Percentiles rank a stretch among this genome's conserved stretches.
Conservation (phyloP, 2,888 invertebrate genomes). For the Polyommatus iphigenia region DNA sequence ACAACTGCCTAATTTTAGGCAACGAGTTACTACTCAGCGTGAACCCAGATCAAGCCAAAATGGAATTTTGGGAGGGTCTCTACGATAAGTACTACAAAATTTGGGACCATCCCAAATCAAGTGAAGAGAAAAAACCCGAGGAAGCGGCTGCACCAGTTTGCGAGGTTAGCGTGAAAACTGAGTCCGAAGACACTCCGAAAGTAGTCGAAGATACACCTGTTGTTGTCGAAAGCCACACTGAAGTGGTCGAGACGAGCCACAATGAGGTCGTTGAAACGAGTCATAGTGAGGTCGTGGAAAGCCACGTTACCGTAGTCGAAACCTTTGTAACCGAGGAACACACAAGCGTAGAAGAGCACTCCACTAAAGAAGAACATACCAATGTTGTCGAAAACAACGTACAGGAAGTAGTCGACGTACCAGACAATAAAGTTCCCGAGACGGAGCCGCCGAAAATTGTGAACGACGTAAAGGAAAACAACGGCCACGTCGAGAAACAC, state of each 20-base stretch:
- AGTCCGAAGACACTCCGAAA: conserved; percentile 18
- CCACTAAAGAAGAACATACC: not conserved
- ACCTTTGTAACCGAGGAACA: not conserved
- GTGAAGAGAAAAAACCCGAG: conserved; percentile 31
- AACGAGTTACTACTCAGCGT: conserved; percentile 58
- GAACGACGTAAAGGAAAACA: conserved; percentile 32
- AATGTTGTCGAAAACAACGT: conserved; percentile 12
- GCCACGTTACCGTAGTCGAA: conserved; percentile 20
- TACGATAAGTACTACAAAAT: conserved; percentile 66
- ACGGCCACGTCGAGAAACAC: conserved; percentile 23
- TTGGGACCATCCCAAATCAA: conserved; percentile 59
- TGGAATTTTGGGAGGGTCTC: conserved; percentile 68
- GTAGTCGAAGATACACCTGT: not conserved
- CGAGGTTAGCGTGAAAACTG: conserved; percentile 32
- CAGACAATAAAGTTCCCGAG: conserved; percentile 18
- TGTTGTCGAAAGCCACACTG: not conserved
- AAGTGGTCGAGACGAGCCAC: not conserved
- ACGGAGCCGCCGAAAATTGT: conserved; percentile 27
- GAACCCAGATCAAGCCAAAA: conserved; percentile 62
- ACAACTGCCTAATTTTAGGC: conserved; percentile 60
- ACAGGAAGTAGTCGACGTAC: not conserved
- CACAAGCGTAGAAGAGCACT: not conserved
- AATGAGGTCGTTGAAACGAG: not conserved
- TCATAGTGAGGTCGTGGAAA: conserved; percentile 4
- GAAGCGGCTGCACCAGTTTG: conserved; percentile 33